phyloP scores from a whole-genome alignment of 1,140 invertebrate genomes.

The Phenacoccus solenopsis region DNA sequence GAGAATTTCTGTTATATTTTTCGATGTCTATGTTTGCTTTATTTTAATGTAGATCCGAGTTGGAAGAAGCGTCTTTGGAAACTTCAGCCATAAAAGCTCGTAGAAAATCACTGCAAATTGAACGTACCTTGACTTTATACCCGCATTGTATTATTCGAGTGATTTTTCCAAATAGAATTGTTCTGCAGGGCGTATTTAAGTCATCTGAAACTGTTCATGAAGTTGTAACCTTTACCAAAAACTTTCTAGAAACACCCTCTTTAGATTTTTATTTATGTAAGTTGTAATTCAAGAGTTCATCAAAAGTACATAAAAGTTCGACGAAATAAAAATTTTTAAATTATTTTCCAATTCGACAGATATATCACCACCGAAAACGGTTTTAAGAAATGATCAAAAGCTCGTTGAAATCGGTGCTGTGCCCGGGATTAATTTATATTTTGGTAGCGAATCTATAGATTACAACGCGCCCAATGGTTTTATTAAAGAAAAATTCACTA shows the following conservation, averaged over 20 bases:
- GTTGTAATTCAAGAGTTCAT: slow-evolving; percentile 26
- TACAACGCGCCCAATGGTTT: neutral
- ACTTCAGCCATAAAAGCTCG: slow-evolving; percentile 43
- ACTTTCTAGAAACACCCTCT: slow-evolving; percentile 45
- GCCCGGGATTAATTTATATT: slow-evolving; percentile 33
- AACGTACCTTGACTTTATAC: slow-evolving; percentile 40
- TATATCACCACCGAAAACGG: slow-evolving; percentile 57
- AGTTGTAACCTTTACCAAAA: slow-evolving; percentile 54
- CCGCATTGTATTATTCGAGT: slow-evolving; percentile 59
- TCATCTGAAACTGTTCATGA: slow-evolving; percentile 51
- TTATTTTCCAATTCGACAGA: slow-evolving; percentile 38
- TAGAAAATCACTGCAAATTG: slow-evolving; percentile 42
- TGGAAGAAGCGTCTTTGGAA: slow-evolving; percentile 48
- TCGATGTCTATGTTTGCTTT: neutral
- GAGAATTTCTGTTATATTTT: neutral
- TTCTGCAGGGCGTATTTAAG: slow-evolving; percentile 64
- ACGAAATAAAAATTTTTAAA: too few relatives aligned
- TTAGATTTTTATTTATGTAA: slow-evolving; percentile 61
- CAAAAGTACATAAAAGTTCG: neutral
- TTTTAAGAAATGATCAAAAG: slow-evolving; percentile 40
- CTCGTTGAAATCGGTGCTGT: slow-evolving; percentile 56
- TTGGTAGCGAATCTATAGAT: neutral
- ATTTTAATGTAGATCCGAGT: slow-evolving; percentile 35
- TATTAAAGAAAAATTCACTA: neutral
- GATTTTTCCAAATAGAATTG: slow-evolving; percentile 64